These are phyloP conservation scores for Cottus gobio DNA, from an alignment of 2,113 vertebrate species.

Conservation along the genomic window DNA sequence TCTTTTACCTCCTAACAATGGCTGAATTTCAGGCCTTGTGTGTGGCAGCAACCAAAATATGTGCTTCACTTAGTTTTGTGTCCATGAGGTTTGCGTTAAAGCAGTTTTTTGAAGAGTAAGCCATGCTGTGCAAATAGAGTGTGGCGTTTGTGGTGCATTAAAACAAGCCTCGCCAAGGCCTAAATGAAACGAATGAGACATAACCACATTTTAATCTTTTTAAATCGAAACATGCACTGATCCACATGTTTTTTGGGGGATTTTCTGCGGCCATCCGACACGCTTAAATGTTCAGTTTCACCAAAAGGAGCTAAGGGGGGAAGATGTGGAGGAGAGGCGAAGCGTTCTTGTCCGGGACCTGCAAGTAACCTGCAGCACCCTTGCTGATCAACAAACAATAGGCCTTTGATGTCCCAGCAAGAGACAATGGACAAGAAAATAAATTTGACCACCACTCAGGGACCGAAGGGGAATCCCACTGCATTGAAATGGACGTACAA, in stretches of 20 bases:
- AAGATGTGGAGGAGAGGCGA: conserved; percentile 47
- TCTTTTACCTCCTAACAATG: conserved; percentile 8
- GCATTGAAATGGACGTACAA: conserved; percentile 59
- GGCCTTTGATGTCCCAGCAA: conserved; percentile 84
- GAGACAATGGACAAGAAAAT: conserved; percentile 86
- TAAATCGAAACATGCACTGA: conserved; percentile 40
- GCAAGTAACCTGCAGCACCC: conserved; percentile 81
- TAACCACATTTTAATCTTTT: conserved; percentile 32
- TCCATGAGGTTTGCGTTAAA: conserved; percentile 39
- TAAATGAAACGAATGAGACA: conserved; percentile 51
- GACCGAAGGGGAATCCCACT: conserved; percentile 81
- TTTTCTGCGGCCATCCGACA: conserved; percentile 22
- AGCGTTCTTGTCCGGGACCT: conserved; percentile 68
- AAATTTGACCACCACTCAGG: conserved; percentile 82
- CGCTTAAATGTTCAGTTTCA: conserved; percentile 17
- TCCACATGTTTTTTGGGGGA: conserved; percentile 14
- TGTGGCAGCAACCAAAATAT: not conserved
- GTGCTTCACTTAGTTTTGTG: not conserved
- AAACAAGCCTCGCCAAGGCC: conserved; percentile 29
- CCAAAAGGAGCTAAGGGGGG: conserved; percentile 31
- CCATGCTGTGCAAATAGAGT: not conserved
- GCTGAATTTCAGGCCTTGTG: not conserved
- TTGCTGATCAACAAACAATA: conserved; percentile 83
- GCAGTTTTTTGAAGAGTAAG: not conserved
- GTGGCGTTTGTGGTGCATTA: conserved; percentile 26